Base-by-base conservation (phyloP, 2,113 vertebrate species). In the Laterallus jamaicensis region DNA sequence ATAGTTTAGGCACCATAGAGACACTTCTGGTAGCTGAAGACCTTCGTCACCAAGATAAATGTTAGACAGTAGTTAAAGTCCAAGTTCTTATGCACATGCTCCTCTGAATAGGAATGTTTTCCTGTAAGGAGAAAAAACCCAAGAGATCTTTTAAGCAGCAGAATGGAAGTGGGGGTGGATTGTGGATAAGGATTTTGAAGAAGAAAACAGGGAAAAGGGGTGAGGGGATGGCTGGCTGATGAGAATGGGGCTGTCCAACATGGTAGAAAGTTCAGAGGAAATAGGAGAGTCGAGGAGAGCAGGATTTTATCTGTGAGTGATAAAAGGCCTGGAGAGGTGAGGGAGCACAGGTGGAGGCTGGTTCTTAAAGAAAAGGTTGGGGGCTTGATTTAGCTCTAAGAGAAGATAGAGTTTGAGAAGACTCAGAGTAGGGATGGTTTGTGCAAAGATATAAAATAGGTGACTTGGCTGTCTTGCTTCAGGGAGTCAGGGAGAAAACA, bases 131-230 rank as follows among this genome's bases (percentile, higher is more conserved):
- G 12, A 16, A 66, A 6, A 88, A 93, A 68, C 12, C 16, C 16
- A 47, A 47, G 22, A 90, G 47, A 42, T 69, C 67, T 94, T 96
- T 90, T 31, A 90, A 92, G 86, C 82, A 84, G 68, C 86, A 93
- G 93, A 94, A 94, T 92, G 75, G 75, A 90, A 94, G 67, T 90
- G 92, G 92, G 58, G 52, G 80, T 96, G 88, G 94, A 86, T 73
- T 94, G 62, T 66, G 92, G 66, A 82, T 88, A 52, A 95, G 55
- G 64, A 78, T 78, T 96, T 90, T 90, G 73, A 88, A 95, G 85
- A 92, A 94, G 76, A 22, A 88, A 88, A 52, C 54, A 81, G 60
- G 73, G 93, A 86, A 92, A 92, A 69, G 47, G 47, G 47, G 47
- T 35, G 35, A 7, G 9, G 55, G 32, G 29, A 19, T 78, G 79